A percentile compares a stretch with the other conserved stretches of the same genome.
Conservation (phyloP, 2,797 vertebrate genomes). For the Xenentodon cancila region DNA sequence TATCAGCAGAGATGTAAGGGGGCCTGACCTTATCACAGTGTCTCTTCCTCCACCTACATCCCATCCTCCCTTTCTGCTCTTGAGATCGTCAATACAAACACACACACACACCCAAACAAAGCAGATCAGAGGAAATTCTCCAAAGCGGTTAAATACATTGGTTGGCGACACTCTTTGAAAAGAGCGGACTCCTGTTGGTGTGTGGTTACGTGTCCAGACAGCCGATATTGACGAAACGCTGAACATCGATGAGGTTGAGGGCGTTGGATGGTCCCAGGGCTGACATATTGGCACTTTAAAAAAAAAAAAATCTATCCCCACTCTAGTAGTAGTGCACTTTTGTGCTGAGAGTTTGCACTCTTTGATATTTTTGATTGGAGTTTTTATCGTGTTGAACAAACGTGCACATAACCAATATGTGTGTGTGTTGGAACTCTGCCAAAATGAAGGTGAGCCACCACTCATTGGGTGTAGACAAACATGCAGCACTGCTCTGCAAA, state of each 20-base stretch:
- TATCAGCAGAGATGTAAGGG: slow-evolving; percentile 67
- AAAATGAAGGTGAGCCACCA: too few relatives aligned
- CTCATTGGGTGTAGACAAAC: too few relatives aligned
- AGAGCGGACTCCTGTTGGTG: slow-evolving; percentile 45
- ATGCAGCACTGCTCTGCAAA: too few relatives aligned
- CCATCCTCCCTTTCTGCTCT: slow-evolving; percentile 40
- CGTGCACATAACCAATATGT: too few relatives aligned
- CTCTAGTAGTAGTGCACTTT: slow-evolving; percentile 5
- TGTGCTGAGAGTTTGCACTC: not conserved
- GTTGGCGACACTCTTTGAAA: slow-evolving; percentile 57
- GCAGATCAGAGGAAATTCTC: slow-evolving; percentile 67
- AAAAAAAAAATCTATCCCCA: not conserved
- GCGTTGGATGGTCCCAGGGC: slow-evolving; percentile 24
- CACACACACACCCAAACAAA: slow-evolving; percentile 31
- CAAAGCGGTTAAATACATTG: slow-evolving; percentile 68
- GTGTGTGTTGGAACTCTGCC: too few relatives aligned
- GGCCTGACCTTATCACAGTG: slow-evolving; percentile 65
- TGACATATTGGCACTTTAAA: slow-evolving; percentile 39
- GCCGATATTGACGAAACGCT: slow-evolving; percentile 41
- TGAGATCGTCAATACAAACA: slow-evolving; percentile 48
- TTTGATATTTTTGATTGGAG: slow-evolving; percentile 3
- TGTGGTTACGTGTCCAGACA: slow-evolving; percentile 48
- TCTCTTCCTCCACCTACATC: slow-evolving; percentile 43
- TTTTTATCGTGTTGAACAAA: not conserved
- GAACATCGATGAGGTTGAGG: slow-evolving; percentile 20